Evolutionary conservation across 2,797 vertebrate species (phyloP).

Genomic region (Eidolon dupreanum): DNA sequence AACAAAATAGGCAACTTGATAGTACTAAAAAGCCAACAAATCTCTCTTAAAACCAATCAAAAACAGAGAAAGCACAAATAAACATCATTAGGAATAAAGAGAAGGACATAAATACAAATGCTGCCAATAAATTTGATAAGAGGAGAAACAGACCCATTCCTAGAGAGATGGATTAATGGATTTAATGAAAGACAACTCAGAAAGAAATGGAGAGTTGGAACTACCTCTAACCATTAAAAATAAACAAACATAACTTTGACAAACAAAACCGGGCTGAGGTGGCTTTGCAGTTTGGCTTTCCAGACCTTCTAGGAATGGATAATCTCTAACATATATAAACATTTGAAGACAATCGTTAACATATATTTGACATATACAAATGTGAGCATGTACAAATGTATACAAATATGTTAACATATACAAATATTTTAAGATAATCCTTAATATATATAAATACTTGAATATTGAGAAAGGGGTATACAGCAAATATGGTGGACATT

Average conservation of each 20-base stretch:
- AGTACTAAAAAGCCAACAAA: background rate
- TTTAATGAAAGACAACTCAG: background rate
- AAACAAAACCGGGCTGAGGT: background rate
- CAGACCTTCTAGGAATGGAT: background rate
- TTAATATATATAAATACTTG: background rate
- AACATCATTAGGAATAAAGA: background rate
- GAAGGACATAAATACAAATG: no score
- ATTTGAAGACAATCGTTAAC: background rate
- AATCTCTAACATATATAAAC: background rate
- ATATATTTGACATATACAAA: background rate
- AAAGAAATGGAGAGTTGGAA: background rate
- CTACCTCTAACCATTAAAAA: background rate
- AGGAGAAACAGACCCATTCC: background rate
- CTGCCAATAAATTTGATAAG: background rate
- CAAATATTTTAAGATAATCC: background rate
- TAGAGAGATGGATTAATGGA: background rate
- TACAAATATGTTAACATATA: background rate
- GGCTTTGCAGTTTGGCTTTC: background rate
- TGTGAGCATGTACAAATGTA: background rate
- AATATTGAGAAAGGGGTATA: background rate
- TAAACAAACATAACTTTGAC: background rate
- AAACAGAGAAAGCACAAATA: background rate
- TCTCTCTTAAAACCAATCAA: background rate
- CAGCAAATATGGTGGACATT: background rate
- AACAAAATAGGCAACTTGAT: background rate